Evolutionary conservation across 2,888 invertebrate genomes (phyloP), one percentile per base, ranked within the genome.

Genomic region (Nezara viridula): DNA sequence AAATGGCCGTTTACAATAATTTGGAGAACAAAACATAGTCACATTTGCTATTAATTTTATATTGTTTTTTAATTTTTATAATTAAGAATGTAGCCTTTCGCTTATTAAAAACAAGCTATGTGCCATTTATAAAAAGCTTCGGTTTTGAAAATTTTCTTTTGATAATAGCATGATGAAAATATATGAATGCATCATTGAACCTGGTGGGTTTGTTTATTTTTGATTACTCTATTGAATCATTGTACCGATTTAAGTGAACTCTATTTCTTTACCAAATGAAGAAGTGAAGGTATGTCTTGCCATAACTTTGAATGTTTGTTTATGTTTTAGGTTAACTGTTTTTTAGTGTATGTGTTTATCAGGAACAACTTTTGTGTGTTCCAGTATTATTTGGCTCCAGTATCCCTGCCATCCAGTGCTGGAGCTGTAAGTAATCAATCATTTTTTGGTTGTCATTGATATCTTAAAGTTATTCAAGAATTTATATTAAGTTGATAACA

Each of bases 1-100:
- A 91, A 90, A 91, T 91, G 91, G 91, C 91, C 91, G 91, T 91
- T 91, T 91, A 90, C 90, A 89, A 81, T 89, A 89, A 90, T 85
- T 89, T 81, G 81, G 89, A 66, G 90, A 90, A 90, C 90, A 90
- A 90, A 90, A 90, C 90, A 90, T 88, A 88, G 88, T n/a, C 88
- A 88, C 88, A 88, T 88, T 88, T 88, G 44, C 19, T 73, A n/a
- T 37, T 88, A 66, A 66, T 88, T 73, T 44, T 27, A 73, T 88
- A 77, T 55, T 44, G 73, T 89, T 89, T 44, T 89, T 87, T 21
- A 85, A 87, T 81, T 66, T 86, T 73, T 77, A 40, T 52, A 85
- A 60, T 86, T 60, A 85, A 89, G 85, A 89, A 89, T 88, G 88
- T 86, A 50, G 66, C 88, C 37, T 40, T 88, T 85, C 60, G 55